Conservation (phyloP, 2,113 vertebrate species). For the Tapirus terrestris region DNA sequence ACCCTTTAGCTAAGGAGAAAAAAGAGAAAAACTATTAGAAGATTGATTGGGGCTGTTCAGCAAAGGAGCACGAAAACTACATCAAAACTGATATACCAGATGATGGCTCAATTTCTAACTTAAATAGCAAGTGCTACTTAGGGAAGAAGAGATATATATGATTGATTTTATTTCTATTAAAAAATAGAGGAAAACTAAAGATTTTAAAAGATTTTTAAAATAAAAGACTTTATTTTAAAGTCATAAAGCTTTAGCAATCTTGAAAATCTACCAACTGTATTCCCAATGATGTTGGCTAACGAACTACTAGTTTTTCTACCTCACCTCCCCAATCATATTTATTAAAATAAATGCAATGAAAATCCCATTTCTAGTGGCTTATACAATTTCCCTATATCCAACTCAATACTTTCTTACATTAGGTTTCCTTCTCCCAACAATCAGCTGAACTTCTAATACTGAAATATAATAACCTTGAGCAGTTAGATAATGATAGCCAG, state of each 20-base stretch:
- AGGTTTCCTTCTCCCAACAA: not conserved
- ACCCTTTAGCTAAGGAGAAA: not conserved
- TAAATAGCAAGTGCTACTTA: slow-evolving; percentile 17
- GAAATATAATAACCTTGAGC: not conserved
- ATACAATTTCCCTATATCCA: slow-evolving; percentile 40
- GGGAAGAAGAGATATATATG: not conserved
- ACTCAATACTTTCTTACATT: slow-evolving; percentile 31
- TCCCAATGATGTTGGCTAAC: not conserved
- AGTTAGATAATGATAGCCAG: not conserved
- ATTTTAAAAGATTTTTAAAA: not conserved
- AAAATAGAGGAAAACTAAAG: slow-evolving; percentile 32
- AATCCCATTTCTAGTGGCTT: not conserved
- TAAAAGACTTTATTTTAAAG: slow-evolving; percentile 11
- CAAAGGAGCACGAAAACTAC: slow-evolving; percentile 32
- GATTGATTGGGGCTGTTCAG: not conserved
- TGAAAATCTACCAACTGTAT: not conserved
- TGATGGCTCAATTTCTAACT: slow-evolving; percentile 5
- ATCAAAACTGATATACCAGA: not conserved
- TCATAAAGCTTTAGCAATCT: not conserved
- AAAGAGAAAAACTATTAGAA: not conserved
- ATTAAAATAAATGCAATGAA: slow-evolving; percentile 35
- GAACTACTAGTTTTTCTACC: not conserved
- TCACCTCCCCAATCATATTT: not conserved
- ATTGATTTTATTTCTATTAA: slow-evolving; percentile 26
- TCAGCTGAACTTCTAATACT: not conserved